phyloP scores from a whole-genome alignment of 1,140 invertebrate genomes.

The Papilio xuthus region DNA sequence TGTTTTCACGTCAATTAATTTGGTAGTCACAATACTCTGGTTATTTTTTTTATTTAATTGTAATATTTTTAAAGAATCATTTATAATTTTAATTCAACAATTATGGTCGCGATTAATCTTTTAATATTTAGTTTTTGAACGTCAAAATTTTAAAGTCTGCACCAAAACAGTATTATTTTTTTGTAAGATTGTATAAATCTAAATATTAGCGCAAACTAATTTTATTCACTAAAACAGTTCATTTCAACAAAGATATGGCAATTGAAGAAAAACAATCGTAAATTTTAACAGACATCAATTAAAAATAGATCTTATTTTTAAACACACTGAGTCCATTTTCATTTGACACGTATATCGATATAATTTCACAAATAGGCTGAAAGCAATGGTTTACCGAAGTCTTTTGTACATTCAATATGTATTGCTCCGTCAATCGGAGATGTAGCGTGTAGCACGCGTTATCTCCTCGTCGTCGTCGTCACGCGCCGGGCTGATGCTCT shows the following conservation, averaged over 20 bases:
- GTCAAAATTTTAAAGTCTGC: not conserved
- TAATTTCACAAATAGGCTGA: not conserved
- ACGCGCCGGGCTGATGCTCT: constrained; percentile 69
- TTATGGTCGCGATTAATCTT: not conserved
- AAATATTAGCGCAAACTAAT: not conserved
- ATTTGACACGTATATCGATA: not conserved
- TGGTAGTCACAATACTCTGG: not conserved
- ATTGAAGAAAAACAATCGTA: not conserved
- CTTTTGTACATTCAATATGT: constrained; percentile 42
- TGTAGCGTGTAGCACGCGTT: constrained; percentile 48
- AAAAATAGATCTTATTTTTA: not conserved
- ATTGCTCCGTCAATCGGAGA: constrained; percentile 67
- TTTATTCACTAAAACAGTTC: constrained; percentile 2
- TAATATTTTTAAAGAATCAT: not conserved
- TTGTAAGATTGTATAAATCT: not conserved
- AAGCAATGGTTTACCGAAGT: not conserved
- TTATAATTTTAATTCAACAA: not conserved
- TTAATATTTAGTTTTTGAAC: not conserved
- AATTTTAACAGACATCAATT: constrained; percentile 5
- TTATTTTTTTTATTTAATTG: not conserved
- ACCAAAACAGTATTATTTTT: not conserved
- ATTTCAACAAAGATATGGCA: constrained; percentile 1
- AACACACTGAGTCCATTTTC: not conserved
- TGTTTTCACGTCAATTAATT: not conserved
- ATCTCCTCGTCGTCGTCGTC: constrained; percentile 66